Conservation (phyloP, 2,797 vertebrate species). For the Argentina silus region DNA sequence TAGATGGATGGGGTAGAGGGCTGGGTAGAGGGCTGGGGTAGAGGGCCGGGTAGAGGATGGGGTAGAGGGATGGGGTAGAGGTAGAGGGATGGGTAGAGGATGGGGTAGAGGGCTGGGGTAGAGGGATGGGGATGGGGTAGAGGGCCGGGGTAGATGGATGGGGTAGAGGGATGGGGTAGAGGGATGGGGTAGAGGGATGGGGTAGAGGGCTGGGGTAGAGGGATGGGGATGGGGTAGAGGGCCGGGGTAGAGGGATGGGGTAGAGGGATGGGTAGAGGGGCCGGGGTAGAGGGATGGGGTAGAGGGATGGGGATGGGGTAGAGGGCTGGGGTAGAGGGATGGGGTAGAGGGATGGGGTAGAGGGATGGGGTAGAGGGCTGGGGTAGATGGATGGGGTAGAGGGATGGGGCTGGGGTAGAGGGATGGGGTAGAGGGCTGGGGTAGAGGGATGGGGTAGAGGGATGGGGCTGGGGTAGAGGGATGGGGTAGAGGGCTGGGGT, state of each 20-base stretch:
- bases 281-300: too few relatives aligned
- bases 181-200: not conserved
- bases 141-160: too few relatives aligned
- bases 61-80: not conserved
- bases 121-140: too few relatives aligned
- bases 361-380: not conserved
- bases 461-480: not conserved
- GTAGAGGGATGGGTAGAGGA: not conserved
- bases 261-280: not conserved
- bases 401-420: not conserved
- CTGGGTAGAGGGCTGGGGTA: not conserved
- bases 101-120: not conserved
- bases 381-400: not conserved
- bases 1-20: not conserved
- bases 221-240: not conserved
- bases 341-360: not conserved
- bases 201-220: not conserved
- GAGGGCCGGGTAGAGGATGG: too few relatives aligned
- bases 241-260: not conserved
- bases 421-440: too few relatives aligned
- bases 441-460: not conserved
- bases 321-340: too few relatives aligned
- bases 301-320: not conserved
- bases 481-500: not conserved
- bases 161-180: too few relatives aligned